These are phyloP conservation scores for Ennomos quercinarius DNA, from an alignment of 2,888 invertebrate genomes.

Conservation along the genomic window DNA sequence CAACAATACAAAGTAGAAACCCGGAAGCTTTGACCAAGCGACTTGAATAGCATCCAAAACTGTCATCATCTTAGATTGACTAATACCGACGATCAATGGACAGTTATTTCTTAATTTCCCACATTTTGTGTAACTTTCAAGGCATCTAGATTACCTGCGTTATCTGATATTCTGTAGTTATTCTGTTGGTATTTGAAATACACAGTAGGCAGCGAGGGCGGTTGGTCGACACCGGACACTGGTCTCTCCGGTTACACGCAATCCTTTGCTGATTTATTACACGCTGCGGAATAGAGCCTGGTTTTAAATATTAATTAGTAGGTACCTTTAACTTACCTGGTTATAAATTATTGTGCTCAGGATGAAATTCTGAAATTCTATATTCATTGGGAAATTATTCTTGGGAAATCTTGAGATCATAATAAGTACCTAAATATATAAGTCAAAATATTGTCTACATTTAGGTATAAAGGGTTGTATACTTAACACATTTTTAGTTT, in stretches of 20 bases:
- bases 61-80: too few species aligned
- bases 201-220: conserved; percentile 56
- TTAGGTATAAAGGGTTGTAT: too few species aligned
- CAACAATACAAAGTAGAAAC: too few species aligned
- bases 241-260: conserved; percentile 71
- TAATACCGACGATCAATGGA: neutral
- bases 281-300: conserved; percentile 53
- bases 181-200: conserved; percentile 48
- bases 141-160: conserved; percentile 44
- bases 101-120: conserved; percentile 22
- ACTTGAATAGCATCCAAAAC: too few species aligned
- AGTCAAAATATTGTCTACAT: too few species aligned
- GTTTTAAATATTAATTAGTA: conserved; percentile 49
- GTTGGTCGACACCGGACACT: conserved; percentile 71
- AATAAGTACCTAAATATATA: too few species aligned
- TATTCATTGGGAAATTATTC: neutral
- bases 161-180: conserved; percentile 51
- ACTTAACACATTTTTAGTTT: too few species aligned
- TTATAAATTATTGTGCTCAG: conserved; percentile 24
- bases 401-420: too few species aligned
- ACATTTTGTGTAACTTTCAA: conserved; percentile 40
- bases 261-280: conserved; percentile 63
- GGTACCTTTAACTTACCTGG: conserved; percentile 4
- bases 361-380: conserved; percentile 5
- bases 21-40: too few species aligned